Evolutionary conservation across 64 coral and sea anemone species (phyloP), one percentile per base, ranked within the genome.

Genomic region (Pachyseris speciosa): DNA sequence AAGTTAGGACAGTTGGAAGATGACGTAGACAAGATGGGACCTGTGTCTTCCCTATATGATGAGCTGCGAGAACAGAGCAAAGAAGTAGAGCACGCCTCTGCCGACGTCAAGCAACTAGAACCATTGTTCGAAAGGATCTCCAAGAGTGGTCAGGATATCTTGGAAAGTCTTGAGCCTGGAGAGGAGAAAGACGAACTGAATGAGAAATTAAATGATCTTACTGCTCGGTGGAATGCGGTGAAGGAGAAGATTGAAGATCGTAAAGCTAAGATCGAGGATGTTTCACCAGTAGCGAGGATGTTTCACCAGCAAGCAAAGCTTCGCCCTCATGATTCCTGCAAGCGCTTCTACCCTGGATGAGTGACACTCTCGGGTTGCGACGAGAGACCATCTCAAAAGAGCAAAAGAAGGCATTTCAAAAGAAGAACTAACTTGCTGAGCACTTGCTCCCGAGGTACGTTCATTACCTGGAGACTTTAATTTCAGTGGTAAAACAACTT

Each of bases 1-100:
- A 99, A 93, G 61, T 43, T 99, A 16, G 88, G 85, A 9, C 58
- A 92, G 33, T 87, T 99, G 36, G 97, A 99, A 61, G 97, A 95
- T 22, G 53, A 79, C 28, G 51, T 86, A 37, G 75, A 72, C 13
- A 75, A 83, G 20, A 85, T 95, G 84, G 25, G 72, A 28, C 93
- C 94, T n/a, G 87, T 99, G 20, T 95, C 93, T 40, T 74, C 93
- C 13, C 89, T 90, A 24, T 99, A 99, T 37, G 83, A 95, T 9
- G 73, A 86, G 51, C 36, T 95, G 53, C 90, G 87, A 34, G 90
- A 93, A 2, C 97, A 99, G 43, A 90, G 85, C 28, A 79, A 95
- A 19, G 94, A 90, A 16, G 43, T 89, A 4, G 97, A 95, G 27
- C 81, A 93, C 41, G 93, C 89, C 19, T 12, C 52, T 31, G 89